phyloP scores from a whole-genome alignment of 1,140 invertebrate genomes.

The Semibalanus balanoides region DNA sequence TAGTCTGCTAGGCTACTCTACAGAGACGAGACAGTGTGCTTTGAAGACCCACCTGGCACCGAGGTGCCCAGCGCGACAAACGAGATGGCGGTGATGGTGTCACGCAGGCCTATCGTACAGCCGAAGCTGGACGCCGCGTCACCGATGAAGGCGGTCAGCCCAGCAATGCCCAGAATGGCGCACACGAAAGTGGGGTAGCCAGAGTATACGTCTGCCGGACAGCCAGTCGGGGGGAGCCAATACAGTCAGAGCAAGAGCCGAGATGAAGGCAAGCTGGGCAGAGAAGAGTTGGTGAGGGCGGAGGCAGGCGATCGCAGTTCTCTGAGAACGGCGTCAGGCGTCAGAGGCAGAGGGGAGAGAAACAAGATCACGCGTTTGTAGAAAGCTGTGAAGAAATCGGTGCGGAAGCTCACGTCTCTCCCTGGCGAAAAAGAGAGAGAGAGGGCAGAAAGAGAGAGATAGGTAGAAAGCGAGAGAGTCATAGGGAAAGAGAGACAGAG shows the following conservation, averaged over 20 bases:
- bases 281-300: background rate
- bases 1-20: too few species aligned
- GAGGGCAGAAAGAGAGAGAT: background rate
- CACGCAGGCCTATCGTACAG: conserved; percentile 89
- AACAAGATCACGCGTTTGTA: too few species aligned
- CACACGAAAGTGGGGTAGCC: conserved; percentile 89
- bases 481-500: too few species aligned
- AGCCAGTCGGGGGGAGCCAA: background rate
- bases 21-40: too few species aligned
- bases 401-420: too few species aligned
- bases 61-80: conserved; percentile 93
- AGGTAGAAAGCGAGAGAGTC: background rate
- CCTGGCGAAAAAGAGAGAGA: too few species aligned
- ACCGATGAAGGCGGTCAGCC: conserved; percentile 89
- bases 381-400: too few species aligned
- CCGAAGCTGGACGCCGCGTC: conserved; percentile 94
- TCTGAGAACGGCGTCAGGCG: background rate
- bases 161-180: conserved; percentile 82
- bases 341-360: background rate
- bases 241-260: conserved; percentile 5
- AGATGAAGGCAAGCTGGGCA: background rate
- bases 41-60: conserved; percentile 82
- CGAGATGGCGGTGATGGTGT: conserved; percentile 88
- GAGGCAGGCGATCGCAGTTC: background rate
- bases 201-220: conserved; percentile 51